Conservation (phyloP, 2,113 vertebrate genomes). For the Tor tambroides region DNA sequence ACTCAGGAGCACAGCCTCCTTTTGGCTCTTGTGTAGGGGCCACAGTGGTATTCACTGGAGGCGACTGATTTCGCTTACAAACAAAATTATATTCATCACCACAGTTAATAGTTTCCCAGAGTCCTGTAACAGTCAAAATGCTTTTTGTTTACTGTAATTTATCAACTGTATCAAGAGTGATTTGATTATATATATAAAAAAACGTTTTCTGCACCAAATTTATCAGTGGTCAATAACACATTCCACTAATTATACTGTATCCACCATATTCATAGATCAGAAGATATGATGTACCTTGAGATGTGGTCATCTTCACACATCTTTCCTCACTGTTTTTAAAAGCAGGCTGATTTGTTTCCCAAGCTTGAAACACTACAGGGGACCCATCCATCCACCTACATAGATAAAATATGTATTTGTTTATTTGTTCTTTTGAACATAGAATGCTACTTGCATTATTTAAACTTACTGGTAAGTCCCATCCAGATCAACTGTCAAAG, state of each 20-base stretch:
- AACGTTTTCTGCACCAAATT: neutral
- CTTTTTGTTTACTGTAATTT: neutral
- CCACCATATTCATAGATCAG: neutral
- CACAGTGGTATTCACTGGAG: slow-evolving; percentile 80
- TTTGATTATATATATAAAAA: neutral
- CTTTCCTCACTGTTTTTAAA: slow-evolving; percentile 84
- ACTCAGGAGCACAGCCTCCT: slow-evolving; percentile 81
- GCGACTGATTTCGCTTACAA: slow-evolving; percentile 82
- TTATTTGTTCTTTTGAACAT: neutral
- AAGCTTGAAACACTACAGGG: slow-evolving; percentile 79
- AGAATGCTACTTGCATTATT: neutral
- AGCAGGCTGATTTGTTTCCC: slow-evolving; percentile 88
- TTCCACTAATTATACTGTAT: no score
- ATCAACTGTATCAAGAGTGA: neutral
- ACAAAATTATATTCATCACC: slow-evolving; percentile 80
- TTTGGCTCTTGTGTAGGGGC: slow-evolving; percentile 72
- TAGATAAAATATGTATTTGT: slow-evolving; percentile 51
- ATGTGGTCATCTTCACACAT: slow-evolving; percentile 82
- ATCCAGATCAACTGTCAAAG: slow-evolving; percentile 86
- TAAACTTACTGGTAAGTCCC: slow-evolving; percentile 80
- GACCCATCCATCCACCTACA: slow-evolving; percentile 89
- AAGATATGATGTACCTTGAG: slow-evolving; percentile 75
- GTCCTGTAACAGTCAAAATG: slow-evolving; percentile 13
- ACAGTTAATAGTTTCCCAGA: slow-evolving; percentile 76
- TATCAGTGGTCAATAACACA: neutral